Percentiles rank a stretch among this genome's conserved stretches.
These are phyloP conservation scores for Neoascia interrupta DNA, from an alignment of 2,888 invertebrate genomes.

Conservation along the genomic window DNA sequence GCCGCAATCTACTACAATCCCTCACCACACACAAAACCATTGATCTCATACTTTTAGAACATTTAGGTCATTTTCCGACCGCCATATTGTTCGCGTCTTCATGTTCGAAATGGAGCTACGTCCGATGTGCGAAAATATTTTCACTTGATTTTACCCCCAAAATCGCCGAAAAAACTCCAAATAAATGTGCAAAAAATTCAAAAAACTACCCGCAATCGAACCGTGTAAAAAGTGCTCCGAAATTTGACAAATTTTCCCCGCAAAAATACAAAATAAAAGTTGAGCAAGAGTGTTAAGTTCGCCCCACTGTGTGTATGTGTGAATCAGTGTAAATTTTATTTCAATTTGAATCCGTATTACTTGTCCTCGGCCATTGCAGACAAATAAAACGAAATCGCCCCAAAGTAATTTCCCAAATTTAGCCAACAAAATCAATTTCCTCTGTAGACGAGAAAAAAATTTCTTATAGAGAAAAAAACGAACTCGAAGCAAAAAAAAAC, in stretches of 20 bases:
- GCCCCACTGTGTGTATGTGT: constrained; percentile 1
- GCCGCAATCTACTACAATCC: constrained; percentile 62
- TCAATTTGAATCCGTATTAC: constrained; percentile 1
- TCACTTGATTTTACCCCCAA: constrained; percentile 74
- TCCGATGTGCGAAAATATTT: constrained; percentile 73
- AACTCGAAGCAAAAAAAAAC: constrained; percentile 43
- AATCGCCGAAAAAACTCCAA: constrained; percentile 57
- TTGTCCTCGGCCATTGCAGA: not conserved
- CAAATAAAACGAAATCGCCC: constrained; percentile 5
- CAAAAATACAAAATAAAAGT: too few relatives aligned
- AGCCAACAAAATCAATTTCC: not conserved
- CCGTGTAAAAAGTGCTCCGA: constrained; percentile 16
- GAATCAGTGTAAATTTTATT: constrained; percentile 26
- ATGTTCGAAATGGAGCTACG: constrained; percentile 72
- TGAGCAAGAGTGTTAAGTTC: constrained; percentile 15
- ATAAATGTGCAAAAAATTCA: constrained; percentile 72
- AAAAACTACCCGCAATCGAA: not conserved
- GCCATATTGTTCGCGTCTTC: constrained; percentile 73
- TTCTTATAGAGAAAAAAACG: constrained; percentile 33
- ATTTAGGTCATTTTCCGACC: constrained; percentile 68
- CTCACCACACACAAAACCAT: too few relatives aligned
- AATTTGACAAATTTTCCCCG: constrained; percentile 4
- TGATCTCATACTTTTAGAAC: constrained; percentile 65
- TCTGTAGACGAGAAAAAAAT: not conserved
- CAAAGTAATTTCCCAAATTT: not conserved